phyloP scores from a whole-genome alignment of 2,113 vertebrate genomes.

The Taxidea taxus region DNA sequence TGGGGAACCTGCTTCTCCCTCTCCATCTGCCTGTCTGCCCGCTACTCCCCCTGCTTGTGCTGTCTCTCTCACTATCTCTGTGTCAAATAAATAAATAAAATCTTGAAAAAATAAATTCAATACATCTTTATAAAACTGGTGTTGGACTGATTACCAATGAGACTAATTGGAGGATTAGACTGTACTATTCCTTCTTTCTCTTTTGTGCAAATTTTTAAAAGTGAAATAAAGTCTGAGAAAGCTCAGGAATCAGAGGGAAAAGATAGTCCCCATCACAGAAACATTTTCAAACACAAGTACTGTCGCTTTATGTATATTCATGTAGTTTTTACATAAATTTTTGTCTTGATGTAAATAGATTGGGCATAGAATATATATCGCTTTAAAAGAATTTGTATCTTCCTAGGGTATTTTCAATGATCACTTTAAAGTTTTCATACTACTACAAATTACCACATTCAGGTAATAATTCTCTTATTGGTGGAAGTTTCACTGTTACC shows the following conservation, averaged over 20 bases:
- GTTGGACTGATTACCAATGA: background rate
- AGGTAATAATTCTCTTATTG: background rate
- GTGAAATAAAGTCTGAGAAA: background rate
- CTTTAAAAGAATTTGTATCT: background rate
- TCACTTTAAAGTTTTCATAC: background rate
- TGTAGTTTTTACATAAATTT: background rate
- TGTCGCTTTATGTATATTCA: background rate
- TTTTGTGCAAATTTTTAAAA: background rate
- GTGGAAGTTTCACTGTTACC: background rate
- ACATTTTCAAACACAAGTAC: background rate
- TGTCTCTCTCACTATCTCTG: no score
- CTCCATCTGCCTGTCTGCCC: no score
- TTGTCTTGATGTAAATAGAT: background rate
- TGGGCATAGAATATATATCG: background rate
- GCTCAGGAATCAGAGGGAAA: background rate
- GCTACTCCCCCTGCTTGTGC: no score
- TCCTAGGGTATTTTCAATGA: background rate
- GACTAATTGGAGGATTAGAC: background rate
- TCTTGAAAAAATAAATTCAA: background rate
- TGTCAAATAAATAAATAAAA: no score
- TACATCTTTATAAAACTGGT: background rate
- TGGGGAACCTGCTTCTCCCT: no score
- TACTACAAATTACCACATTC: background rate
- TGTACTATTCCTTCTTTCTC: background rate
- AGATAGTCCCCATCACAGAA: background rate